Conservation (phyloP, 2,888 invertebrate genomes). For the Trilocha varians region DNA sequence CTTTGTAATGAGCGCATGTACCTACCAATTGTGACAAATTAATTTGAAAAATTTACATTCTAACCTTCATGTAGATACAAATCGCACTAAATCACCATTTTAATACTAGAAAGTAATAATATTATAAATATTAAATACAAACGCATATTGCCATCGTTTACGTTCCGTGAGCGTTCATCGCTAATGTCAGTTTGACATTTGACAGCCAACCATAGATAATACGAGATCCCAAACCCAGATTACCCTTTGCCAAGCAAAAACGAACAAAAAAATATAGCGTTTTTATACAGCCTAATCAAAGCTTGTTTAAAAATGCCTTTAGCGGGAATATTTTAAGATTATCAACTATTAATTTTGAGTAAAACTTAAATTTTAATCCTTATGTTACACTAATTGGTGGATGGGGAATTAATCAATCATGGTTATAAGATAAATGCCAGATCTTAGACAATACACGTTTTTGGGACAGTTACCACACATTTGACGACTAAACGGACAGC, state of each 20-base stretch:
- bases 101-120: slow-evolving; percentile 26
- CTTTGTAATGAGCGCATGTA: too few species aligned
- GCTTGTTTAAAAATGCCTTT: background rate
- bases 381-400: background rate
- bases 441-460: too few species aligned
- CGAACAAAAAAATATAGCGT: slow-evolving; percentile 21
- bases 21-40: too few species aligned
- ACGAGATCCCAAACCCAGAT: slow-evolving; percentile 14
- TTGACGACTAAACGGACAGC: too few species aligned
- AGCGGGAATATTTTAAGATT: background rate
- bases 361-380: too few species aligned
- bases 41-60: too few species aligned
- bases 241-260: slow-evolving; percentile 19
- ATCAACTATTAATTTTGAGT: too few species aligned
- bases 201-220: slow-evolving; percentile 15
- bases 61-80: too few species aligned
- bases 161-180: slow-evolving; percentile 7
- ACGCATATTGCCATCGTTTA: slow-evolving; percentile 17
- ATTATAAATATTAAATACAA: slow-evolving; percentile 16
- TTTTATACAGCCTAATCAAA: slow-evolving; percentile 18
- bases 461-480: too few species aligned
- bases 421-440: too few species aligned
- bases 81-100: too few species aligned
- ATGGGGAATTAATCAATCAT: background rate
- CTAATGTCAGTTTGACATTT: too few species aligned